Evolutionary conservation across 2,113 vertebrate genomes (phyloP).

Genomic region (Limanda limanda): DNA sequence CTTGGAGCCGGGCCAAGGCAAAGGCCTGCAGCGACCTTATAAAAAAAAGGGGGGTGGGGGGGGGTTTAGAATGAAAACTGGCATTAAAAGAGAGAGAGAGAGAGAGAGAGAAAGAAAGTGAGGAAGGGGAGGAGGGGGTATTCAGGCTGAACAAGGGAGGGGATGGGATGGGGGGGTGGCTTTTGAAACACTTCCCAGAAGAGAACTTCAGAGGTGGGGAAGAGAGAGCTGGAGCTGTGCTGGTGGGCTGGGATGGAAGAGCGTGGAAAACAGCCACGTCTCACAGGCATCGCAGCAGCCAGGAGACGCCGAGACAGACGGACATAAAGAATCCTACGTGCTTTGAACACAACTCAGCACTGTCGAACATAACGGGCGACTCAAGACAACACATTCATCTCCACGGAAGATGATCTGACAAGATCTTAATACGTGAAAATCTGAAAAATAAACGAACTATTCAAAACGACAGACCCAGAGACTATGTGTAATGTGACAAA

Average conservation of each 20-base stretch:
- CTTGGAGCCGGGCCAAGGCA: slow-evolving; percentile 76
- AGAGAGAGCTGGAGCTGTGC: slow-evolving; percentile 47
- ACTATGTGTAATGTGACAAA: not conserved
- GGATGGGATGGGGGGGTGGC: slow-evolving; percentile 55
- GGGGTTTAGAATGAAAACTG: slow-evolving; percentile 61
- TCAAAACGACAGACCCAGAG: too few species aligned
- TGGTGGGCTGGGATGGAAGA: slow-evolving; percentile 58
- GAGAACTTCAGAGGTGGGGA: slow-evolving; percentile 63
- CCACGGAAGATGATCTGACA: slow-evolving; percentile 8
- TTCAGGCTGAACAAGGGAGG: slow-evolving; percentile 54
- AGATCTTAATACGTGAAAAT: not conserved
- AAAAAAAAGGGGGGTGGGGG: slow-evolving; percentile 16
- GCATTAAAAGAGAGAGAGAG: slow-evolving; percentile 31
- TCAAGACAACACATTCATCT: slow-evolving; percentile 6
- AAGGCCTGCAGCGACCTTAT: slow-evolving; percentile 71
- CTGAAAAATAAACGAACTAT: too few species aligned
- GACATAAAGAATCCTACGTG: too few species aligned
- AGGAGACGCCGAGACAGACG: slow-evolving; percentile 55
- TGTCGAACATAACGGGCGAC: slow-evolving; percentile 24
- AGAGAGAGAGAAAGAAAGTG: not conserved
- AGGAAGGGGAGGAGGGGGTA: slow-evolving; percentile 10
- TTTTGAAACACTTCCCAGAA: slow-evolving; percentile 71
- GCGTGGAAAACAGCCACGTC: slow-evolving; percentile 82
- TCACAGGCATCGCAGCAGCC: slow-evolving; percentile 69
- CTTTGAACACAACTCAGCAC: slow-evolving; percentile 3